These are phyloP conservation scores for Sebastes diaconus DNA, from an alignment of 2,797 vertebrate genomes.

Conservation along the genomic window DNA sequence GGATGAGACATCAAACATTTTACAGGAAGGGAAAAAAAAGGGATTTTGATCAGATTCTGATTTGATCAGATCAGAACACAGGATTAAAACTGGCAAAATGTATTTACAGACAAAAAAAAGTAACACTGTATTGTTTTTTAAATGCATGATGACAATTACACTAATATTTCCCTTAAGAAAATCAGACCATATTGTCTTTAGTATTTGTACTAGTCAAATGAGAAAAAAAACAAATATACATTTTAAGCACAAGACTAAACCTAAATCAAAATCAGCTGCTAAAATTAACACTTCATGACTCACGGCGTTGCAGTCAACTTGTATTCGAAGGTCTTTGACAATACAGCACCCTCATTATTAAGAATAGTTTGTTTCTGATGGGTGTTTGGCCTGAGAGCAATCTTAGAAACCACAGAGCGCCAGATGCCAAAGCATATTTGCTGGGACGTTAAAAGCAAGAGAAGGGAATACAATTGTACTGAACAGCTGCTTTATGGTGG, in stretches of 20 bases:
- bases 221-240: neutral
- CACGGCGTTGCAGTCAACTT: neutral
- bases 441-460: neutral
- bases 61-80: no score
- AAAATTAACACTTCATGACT: neutral
- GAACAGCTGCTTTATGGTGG: conserved; percentile 22
- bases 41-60: no score
- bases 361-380: neutral
- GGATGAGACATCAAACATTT: no score
- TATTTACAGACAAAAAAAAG: neutral
- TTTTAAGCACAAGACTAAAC: neutral
- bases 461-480: neutral
- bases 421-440: neutral
- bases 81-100: no score
- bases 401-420: neutral
- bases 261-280: neutral
- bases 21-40: no score
- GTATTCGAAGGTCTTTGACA: neutral
- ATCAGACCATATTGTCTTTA: neutral
- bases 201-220: neutral
- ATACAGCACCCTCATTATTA: neutral
- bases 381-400: neutral
- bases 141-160: neutral
- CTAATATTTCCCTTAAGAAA: neutral
- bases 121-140: neutral